Conservation (phyloP, 35 echinoderm and acorn worm species). For the Ptychodera flava region DNA sequence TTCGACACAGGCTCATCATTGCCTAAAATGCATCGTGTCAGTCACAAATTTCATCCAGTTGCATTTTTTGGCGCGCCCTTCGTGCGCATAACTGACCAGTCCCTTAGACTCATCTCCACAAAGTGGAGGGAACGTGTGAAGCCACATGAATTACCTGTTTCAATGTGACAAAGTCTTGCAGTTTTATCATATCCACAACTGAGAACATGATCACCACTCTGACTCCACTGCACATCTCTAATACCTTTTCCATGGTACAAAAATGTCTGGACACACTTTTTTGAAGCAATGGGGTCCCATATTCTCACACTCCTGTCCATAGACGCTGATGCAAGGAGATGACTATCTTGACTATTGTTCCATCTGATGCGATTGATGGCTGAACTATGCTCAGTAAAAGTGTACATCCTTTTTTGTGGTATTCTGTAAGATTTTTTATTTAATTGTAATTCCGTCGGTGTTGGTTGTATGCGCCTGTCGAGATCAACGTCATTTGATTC, state of each 20-base stretch:
- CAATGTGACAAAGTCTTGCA: constrained; percentile 60
- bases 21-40: too few species aligned
- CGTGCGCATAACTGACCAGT: too few species aligned
- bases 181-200: constrained; percentile 97
- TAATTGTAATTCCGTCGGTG: too few species aligned
- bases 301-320: constrained; percentile 70
- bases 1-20: too few species aligned
- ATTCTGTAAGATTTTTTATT: too few species aligned
- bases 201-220: constrained; percentile 49
- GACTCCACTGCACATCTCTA: constrained; percentile 75
- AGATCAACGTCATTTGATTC: too few species aligned
- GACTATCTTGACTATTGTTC: constrained; percentile 64
- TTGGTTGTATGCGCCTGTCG: too few species aligned
- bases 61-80: too few species aligned
- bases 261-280: constrained; percentile 51
- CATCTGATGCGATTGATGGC: constrained; percentile 64
- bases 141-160: constrained; percentile 69
- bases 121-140: too few species aligned
- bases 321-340: constrained; percentile 67
- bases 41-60: too few species aligned
- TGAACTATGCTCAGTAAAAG: constrained; percentile 27
- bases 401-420: not conserved
- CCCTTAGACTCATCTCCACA: too few species aligned
- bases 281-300: constrained; percentile 67
- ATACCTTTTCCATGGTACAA: constrained; percentile 59